Base-by-base conservation (phyloP, 1,140 invertebrate genomes). In the Delia radicum region DNA sequence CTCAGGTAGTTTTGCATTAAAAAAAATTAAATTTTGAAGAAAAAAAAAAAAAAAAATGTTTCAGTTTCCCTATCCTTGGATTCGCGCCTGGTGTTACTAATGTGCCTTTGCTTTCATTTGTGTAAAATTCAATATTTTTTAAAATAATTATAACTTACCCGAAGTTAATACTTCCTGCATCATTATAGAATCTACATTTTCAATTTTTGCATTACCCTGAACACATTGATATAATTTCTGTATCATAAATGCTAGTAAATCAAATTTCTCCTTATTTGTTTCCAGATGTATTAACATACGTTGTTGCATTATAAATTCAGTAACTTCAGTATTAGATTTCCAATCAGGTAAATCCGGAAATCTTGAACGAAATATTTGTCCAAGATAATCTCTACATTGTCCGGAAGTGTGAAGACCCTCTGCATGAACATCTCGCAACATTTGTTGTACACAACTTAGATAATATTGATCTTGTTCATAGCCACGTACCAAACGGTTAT, bases 121-220 rank as follows among this genome's bases (percentile, higher is more conserved):
- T n/a, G n/a, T n/a, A n/a, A n/a, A n/a, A n/a, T n/a, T n/a, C n/a
- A n/a, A n/a, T n/a, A n/a, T n/a, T 29, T 28, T 12, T 55, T 42
- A 5, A 37, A 12, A 13, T 29, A 15, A 31, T 31, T 10, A 33
- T 7, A 28, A 24, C 28, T n/a, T 24, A 76, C 75, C 62, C 0
- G 95, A 94, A 0, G 98, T 86, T 15, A 97, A 87, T 48, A 98
- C 87, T 87, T 99, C 98, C 82, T 99, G 98, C 89, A 96, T 95
- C 95, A 98, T 98, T 0, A 97, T 93, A 73, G 93, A 91, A 88
- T 99, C 98, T 2, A 92, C 91, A 79, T 93, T 94, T 88, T 99
- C 98, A 12, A 92, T 87, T 77, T 91, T 91, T 86, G 93, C 94
- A 83, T 96, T 94, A 77, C 94, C 93, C 86, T 94, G 91, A 0